Evolutionary conservation across 2,797 vertebrate species (phyloP).

Genomic region (Chelonia mydas): DNA sequence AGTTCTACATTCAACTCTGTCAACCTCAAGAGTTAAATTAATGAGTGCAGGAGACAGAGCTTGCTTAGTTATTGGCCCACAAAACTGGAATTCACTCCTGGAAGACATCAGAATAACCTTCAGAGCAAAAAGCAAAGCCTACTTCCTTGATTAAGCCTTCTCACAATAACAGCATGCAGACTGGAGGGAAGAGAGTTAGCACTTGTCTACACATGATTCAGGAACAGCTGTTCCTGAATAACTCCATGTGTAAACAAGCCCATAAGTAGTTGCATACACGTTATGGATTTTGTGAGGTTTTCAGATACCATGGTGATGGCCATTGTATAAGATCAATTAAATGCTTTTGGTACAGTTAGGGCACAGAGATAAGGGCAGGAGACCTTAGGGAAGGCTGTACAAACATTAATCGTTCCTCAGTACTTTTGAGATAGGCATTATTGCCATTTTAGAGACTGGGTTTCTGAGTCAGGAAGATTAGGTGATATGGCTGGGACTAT

Average conservation of each 20-base stretch:
- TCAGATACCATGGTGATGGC: neutral
- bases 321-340: neutral
- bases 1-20: fast-evolving
- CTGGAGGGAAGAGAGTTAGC: neutral
- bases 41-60: neutral
- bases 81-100: neutral
- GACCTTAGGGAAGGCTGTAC: neutral
- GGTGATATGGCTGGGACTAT: neutral
- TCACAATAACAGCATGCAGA: neutral
- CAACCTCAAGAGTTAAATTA: neutral
- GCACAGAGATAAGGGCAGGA: neutral
- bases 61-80: neutral
- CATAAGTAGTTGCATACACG: fast-evolving
- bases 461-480: neutral
- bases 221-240: neutral
- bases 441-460: neutral
- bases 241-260: neutral
- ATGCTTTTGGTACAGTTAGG: neutral
- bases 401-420: neutral
- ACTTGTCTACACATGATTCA: neutral
- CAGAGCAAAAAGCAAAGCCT: neutral
- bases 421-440: neutral
- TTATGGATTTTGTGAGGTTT: neutral
- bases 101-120: neutral
- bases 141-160: neutral